Evolutionary conservation across 2,797 vertebrate species (phyloP).

Genomic region (Emydoidea blandingii): DNA sequence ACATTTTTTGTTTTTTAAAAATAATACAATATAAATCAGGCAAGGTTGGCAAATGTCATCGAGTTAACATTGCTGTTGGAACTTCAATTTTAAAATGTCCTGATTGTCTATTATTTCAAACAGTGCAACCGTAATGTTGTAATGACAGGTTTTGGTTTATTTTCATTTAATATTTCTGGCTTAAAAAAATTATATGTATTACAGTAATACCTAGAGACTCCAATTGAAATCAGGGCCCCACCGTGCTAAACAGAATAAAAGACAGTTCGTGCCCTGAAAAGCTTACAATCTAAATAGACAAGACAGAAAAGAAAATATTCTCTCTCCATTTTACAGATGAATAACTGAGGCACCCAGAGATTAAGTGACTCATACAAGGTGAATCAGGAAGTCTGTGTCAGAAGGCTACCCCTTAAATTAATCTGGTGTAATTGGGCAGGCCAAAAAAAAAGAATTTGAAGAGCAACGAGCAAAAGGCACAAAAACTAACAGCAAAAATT

Average conservation of each 20-base stretch:
- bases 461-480: neutral
- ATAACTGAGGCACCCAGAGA: neutral
- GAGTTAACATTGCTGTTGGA: neutral
- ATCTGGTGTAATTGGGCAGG: neutral
- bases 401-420: neutral
- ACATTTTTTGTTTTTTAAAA: neutral
- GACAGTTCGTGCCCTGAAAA: neutral
- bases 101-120: neutral
- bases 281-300: neutral
- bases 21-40: neutral
- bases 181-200: neutral
- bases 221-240: neutral
- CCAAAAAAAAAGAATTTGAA: neutral
- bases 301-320: neutral
- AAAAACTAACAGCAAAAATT: neutral
- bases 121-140: neutral
- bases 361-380: neutral
- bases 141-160: neutral
- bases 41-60: fast-evolving
- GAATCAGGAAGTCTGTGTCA: neutral
- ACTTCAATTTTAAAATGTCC: neutral
- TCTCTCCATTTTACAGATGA: neutral
- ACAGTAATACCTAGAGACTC: neutral
- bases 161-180: constrained; percentile 11
- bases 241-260: neutral